phyloP scores from a whole-genome alignment of 2,888 invertebrate genomes.

The Galeopsomyia nigrocyanea region DNA sequence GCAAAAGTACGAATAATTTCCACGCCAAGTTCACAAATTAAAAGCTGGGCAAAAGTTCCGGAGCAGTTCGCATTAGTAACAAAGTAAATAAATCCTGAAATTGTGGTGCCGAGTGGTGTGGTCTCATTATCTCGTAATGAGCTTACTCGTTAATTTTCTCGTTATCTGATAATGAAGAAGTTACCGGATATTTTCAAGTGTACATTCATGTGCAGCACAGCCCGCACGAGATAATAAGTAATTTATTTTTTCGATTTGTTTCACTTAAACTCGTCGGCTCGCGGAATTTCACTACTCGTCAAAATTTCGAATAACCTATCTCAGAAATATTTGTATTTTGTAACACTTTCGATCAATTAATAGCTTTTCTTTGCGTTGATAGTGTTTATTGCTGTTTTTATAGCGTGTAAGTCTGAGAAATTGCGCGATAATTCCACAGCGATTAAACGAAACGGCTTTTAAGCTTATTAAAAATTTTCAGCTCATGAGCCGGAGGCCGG shows the following conservation, averaged over 20 bases:
- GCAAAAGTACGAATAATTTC: slow-evolving; percentile 2
- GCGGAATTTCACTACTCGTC: too few relatives aligned
- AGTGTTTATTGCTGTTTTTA: too few relatives aligned
- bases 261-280: neutral
- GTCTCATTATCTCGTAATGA: slow-evolving; percentile 48
- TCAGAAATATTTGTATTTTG: too few relatives aligned
- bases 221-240: slow-evolving; percentile 14
- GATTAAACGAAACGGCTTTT: neutral
- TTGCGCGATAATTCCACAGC: neutral
- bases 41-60: slow-evolving; percentile 18
- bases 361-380: too few relatives aligned
- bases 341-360: too few relatives aligned
- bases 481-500: too few relatives aligned
- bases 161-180: slow-evolving; percentile 44
- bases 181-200: slow-evolving; percentile 34
- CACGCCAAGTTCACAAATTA: slow-evolving; percentile 27
- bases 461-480: slow-evolving; percentile 5
- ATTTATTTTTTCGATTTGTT: slow-evolving; percentile 5
- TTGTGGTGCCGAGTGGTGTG: slow-evolving; percentile 18
- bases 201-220: slow-evolving; percentile 2
- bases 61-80: slow-evolving; percentile 32
- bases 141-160: slow-evolving; percentile 48
- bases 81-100: slow-evolving; percentile 40
- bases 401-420: neutral
- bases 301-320: too few relatives aligned